phyloP scores from a whole-genome alignment of 2,113 vertebrate species.

The Glaucomys volans region DNA sequence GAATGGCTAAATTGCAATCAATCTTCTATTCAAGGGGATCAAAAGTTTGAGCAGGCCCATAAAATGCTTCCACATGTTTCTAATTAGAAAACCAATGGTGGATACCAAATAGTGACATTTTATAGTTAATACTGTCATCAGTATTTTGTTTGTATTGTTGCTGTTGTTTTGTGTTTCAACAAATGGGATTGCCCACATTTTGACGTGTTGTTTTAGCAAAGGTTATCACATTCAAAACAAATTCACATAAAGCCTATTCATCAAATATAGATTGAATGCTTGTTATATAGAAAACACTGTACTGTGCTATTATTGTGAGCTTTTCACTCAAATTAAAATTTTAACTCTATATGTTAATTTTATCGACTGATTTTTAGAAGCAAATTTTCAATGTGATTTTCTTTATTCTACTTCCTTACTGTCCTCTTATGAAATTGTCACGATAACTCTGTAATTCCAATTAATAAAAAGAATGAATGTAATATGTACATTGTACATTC shows the following conservation, averaged over 20 bases:
- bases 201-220: constrained; percentile 52
- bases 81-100: not conserved
- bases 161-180: constrained; percentile 2
- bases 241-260: constrained; percentile 12
- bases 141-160: not conserved
- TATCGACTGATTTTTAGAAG: constrained; percentile 34
- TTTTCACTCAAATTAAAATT: not conserved
- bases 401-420: not conserved
- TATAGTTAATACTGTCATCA: constrained; percentile 27
- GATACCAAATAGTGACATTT: not conserved
- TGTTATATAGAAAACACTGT: not conserved
- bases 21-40: constrained; percentile 23
- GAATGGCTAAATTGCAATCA: constrained; percentile 17
- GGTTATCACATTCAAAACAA: constrained; percentile 56
- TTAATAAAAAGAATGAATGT: not conserved
- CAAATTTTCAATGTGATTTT: constrained; percentile 14
- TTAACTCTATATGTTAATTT: constrained; percentile 30
- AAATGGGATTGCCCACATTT: constrained; percentile 55
- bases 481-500: not conserved
- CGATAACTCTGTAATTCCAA: not conserved
- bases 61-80: constrained; percentile 51
- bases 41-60: constrained; percentile 28
- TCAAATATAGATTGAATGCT: not conserved
- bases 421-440: not conserved
- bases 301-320: not conserved